These are phyloP conservation scores for Ferrisia virgata DNA, from an alignment of 2,888 invertebrate species.

Conservation along the genomic window DNA sequence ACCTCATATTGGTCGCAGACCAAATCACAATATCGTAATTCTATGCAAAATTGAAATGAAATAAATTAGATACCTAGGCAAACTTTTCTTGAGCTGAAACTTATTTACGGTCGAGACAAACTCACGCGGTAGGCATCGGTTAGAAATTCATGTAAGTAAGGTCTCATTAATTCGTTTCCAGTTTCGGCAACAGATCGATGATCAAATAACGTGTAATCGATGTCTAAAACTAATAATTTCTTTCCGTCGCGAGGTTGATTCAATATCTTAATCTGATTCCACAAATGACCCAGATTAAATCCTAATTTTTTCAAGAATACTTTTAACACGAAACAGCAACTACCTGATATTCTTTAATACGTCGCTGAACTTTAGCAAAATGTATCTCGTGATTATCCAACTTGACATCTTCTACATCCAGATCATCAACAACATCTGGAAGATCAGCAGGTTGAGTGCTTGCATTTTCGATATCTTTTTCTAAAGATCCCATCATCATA, in stretches of 20 bases:
- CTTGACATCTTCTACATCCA: slow-evolving; percentile 81
- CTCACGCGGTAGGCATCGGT: slow-evolving; percentile 70
- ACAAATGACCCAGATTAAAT: background rate
- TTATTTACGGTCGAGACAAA: background rate
- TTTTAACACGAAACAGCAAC: background rate
- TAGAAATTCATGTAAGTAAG: slow-evolving; percentile 91
- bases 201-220: slow-evolving; percentile 95
- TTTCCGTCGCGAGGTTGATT: slow-evolving; percentile 81
- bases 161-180: slow-evolving; percentile 86
- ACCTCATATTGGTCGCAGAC: slow-evolving; percentile 98
- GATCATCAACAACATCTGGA: slow-evolving; percentile 85
- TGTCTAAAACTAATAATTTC: slow-evolving; percentile 87
- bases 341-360: slow-evolving; percentile 76
- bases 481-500: slow-evolving; percentile 96
- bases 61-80: background rate
- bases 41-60: slow-evolving; percentile 49
- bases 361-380: slow-evolving; percentile 75
- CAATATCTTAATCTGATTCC: slow-evolving; percentile 62
- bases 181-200: slow-evolving; percentile 90
- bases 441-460: slow-evolving; percentile 75
- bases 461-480: slow-evolving; percentile 84
- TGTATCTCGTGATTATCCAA: slow-evolving; percentile 68
- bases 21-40: slow-evolving; percentile 96
- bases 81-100: background rate
- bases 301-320: background rate